Base-by-base conservation (phyloP, 2,113 vertebrate genomes). In the Microcebus tavaratra region DNA sequence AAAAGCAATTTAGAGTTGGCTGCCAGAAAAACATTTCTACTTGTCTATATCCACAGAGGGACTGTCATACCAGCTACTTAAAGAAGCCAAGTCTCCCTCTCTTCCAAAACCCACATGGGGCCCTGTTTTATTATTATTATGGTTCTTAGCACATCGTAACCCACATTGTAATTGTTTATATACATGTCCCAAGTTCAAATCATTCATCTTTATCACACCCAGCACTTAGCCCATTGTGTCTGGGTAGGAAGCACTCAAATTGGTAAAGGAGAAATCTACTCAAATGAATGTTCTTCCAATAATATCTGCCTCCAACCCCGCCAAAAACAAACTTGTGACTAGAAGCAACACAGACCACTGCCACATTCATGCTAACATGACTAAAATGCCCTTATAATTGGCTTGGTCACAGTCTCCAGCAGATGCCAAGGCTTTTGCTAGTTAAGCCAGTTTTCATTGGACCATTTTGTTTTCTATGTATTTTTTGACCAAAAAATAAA, bases 321-420 rank as follows among this genome's bases (percentile, higher is more conserved):
- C 86, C 85, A 93, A 86, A 97, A 95, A 67, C n/a, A 91, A 94
- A 91, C 78, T 82, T 93, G 61, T 91, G 91, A 89, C 82, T 88
- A 67, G 65, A 94, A 78, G 73, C 93, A 50, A 61, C 45, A 55
- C 25, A 94, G 50, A 83, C 34, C 39, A 73, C 23, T 78, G 88
- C 85, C 76, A 94, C 73, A 93, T 21, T 91, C 48, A 68, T 97
- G 50, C 48, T 92, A 91, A 68, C n/a, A 20, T 94, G 89, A 95
- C 83, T 91, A 50, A 94, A 96, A 96, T 95, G 78, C 72, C 72
- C n/a, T 53, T 94, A 59, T 20, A 55, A 78, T n/a, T 94, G 78
- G 50, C 59, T 93, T 90, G 67, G 89, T 93, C 91, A 73, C 55
- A 83, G 31, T 91, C 75, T 94, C 80, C 23, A 91, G 31, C 87